Evolutionary conservation across 2,113 vertebrate species (phyloP).

Genomic region (Corythoichthys intestinalis): DNA sequence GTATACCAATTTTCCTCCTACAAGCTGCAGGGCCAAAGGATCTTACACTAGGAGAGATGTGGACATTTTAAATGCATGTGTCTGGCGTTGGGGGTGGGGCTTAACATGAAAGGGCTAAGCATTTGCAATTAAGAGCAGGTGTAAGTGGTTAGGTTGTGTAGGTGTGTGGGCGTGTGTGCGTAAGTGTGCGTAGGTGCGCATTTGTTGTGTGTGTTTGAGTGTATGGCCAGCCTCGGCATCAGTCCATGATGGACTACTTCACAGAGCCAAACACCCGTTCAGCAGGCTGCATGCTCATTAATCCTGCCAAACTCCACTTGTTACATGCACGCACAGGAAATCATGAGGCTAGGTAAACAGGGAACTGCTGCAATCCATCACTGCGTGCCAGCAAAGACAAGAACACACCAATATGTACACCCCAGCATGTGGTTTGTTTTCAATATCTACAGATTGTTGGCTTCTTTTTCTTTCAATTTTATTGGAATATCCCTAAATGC

Average conservation of each 20-base stretch:
- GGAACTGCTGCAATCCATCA: conserved; percentile 88
- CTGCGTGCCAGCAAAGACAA: conserved; percentile 39
- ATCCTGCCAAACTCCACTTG: conserved; percentile 98
- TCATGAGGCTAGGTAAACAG: conserved; percentile 97
- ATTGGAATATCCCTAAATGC: conserved; percentile 28
- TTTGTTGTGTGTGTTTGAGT: conserved; percentile 32
- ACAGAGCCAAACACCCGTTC: conserved; percentile 91
- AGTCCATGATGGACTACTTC: conserved; percentile 87
- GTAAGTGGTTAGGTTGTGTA: conserved; percentile 84
- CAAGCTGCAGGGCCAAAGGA: conserved; percentile 41
- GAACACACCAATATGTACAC: conserved; percentile 41
- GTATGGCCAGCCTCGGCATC: conserved; percentile 70
- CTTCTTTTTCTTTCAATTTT: conserved; percentile 10
- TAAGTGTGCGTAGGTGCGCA: conserved; percentile 25
- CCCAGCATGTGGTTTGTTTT: conserved; percentile 12
- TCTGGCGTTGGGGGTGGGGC: conserved; percentile 75
- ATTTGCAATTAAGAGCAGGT: conserved; percentile 97
- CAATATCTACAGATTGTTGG: conserved; percentile 32
- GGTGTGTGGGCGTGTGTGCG: conserved; percentile 26
- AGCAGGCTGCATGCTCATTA: conserved; percentile 94
- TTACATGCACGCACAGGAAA: conserved; percentile 93
- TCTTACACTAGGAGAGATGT: conserved; percentile 51
- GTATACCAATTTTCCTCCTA: conserved; percentile 47
- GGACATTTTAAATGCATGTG: conserved; percentile 56
- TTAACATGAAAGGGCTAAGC: conserved; percentile 86